These are phyloP conservation scores for Pygoscelis adeliae DNA, from an alignment of 2,113 vertebrate species.

Conservation along the genomic window DNA sequence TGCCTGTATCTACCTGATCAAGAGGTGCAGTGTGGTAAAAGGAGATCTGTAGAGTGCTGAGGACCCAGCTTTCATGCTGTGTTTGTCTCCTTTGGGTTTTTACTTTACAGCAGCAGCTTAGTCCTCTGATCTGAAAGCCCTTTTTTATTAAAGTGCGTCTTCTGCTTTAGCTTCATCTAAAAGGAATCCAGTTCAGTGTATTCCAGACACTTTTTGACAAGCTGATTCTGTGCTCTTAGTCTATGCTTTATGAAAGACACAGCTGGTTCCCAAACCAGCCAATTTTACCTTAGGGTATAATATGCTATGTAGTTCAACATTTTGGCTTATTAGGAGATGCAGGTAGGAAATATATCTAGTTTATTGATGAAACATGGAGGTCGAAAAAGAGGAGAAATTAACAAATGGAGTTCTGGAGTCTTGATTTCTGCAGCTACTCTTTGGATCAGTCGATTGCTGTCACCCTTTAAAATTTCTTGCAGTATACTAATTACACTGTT, in stretches of 20 bases:
- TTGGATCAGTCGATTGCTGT: not conserved
- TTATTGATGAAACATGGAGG: not conserved
- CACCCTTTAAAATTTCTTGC: not conserved
- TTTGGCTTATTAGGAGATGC: not conserved
- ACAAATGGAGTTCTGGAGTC: not conserved
- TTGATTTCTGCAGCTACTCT: not conserved
- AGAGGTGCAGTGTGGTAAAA: not conserved
- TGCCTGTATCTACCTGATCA: not conserved
- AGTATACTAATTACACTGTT: not conserved
- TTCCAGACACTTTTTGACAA: not conserved
- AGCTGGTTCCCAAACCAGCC: not conserved
- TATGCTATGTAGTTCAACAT: not conserved
- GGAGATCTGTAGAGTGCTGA: not conserved
- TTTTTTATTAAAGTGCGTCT: not conserved
- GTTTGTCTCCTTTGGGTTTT: not conserved
- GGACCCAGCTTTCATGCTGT: not conserved
- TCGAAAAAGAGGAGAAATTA: not conserved
- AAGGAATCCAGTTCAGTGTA: not conserved
- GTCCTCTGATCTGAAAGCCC: not conserved
- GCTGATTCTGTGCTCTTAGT: not conserved
- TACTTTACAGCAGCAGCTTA: not conserved
- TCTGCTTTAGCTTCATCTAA: not conserved
- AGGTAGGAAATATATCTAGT: not conserved
- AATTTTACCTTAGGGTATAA: not conserved
- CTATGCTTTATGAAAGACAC: not conserved